A percentile compares a stretch with the other conserved stretches of the same genome.
phyloP scores from a whole-genome alignment of 2,113 vertebrate species.

The Petaurus breviceps region DNA sequence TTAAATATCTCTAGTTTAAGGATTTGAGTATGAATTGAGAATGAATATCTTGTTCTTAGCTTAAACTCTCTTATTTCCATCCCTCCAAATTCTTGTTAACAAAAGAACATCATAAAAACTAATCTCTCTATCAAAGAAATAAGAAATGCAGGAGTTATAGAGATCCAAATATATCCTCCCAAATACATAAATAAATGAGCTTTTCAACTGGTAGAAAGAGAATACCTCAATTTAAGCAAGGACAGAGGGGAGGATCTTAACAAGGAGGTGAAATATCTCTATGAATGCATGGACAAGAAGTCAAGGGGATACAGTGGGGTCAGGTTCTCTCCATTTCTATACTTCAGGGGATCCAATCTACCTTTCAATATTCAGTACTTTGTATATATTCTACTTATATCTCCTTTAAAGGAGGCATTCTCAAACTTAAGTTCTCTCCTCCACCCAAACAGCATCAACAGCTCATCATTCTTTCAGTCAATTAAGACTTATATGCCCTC shows the following conservation, averaged over 20 bases:
- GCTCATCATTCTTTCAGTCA: not conserved
- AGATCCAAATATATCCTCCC: not conserved
- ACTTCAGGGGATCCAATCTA: not conserved
- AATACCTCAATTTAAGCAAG: not conserved
- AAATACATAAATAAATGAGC: not conserved
- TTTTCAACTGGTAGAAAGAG: not conserved
- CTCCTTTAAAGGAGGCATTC: not conserved
- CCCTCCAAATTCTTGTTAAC: not conserved
- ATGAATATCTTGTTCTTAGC: not conserved
- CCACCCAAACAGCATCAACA: not conserved
- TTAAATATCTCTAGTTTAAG: not conserved
- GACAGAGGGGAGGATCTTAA: not conserved
- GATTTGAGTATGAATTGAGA: not conserved
- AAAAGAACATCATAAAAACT: not conserved
- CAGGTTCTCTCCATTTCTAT: not conserved
- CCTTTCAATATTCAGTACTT: not conserved
- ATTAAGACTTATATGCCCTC: too few species aligned
- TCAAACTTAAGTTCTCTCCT: not conserved
- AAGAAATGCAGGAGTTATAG: not conserved
- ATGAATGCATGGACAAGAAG: not conserved
- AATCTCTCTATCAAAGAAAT: not conserved
- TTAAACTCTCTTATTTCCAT: not conserved
- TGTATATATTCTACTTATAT: not conserved
- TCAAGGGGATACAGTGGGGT: not conserved
- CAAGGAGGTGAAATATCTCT: not conserved